Base-by-base conservation (phyloP, 1,140 invertebrate genomes). In the Liolophura sinensis region DNA sequence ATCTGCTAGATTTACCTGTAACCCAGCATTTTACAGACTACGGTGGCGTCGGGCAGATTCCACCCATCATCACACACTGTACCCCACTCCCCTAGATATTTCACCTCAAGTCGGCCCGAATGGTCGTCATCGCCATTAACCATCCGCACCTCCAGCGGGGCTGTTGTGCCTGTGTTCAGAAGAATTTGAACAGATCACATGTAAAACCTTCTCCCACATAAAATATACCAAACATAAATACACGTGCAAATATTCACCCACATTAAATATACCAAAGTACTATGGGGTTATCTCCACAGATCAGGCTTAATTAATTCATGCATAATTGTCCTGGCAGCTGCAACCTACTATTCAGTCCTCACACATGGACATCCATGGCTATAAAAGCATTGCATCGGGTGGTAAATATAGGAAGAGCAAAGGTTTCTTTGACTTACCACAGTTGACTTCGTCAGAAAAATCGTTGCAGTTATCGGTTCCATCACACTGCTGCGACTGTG, bases 21-120 rank as follows among this genome's bases (percentile, higher is more conserved):
- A 62, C 76, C 76, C 24, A 80, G 67, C 70, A 76, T 73, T 55
- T 67, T 65, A 62, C 78, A 80, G 54, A 76, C 68, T 14, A 80
- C 77, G n/a, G 68, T 62, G 20, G 75, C 77, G 60, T 74, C 70
- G 0, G 68, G 27, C 7, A 64, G 60, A 46, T 72, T 67, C 74
- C 77, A 78, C 18, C 58, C 20, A 60, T 78, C 73, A 63, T 76
- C 72, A 56, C 76, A 79, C 14, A 79, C 64, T 0, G 63, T 66
- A 22, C 78, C 78, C 72, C 71, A 77, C 48, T 65, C 66, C 0
- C 69, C 70, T 25, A 62, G 22, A 62, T 77, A 73, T 4, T 61
- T 47, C 3, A 79, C 64, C 66, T 79, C 75, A 46, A 79, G 67
- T 51, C 69, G 60, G 50, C 78, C 78, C 48, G 73, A 68, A 64